Percentiles rank a stretch among this genome's conserved stretches.
phyloP scores from a whole-genome alignment of 2,888 invertebrate genomes.

The Diplolepis rosae region DNA sequence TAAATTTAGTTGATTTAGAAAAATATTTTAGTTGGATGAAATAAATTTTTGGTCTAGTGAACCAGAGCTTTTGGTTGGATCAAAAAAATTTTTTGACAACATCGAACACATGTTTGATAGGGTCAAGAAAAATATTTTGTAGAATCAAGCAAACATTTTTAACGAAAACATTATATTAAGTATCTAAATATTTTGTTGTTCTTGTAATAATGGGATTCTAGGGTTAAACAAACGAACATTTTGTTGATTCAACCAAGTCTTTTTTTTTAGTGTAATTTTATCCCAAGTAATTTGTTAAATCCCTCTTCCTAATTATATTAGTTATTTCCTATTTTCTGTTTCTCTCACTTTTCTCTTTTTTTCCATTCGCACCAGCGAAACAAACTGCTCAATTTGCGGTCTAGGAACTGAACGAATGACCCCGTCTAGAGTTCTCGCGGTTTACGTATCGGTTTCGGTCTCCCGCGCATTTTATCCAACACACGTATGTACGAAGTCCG shows the following conservation, averaged over 20 bases:
- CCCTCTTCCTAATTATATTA: neutral
- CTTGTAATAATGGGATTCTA: no score
- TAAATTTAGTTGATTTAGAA: no score
- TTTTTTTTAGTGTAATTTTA: neutral
- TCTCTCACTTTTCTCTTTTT: neutral
- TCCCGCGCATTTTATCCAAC: slow-evolving; percentile 47
- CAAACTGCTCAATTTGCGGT: slow-evolving; percentile 70
- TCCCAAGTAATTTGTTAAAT: neutral
- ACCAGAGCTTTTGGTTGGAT: no score
- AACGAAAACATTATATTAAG: neutral
- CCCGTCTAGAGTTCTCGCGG: slow-evolving; percentile 57
- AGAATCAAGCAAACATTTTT: no score
- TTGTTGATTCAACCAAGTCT: no score
- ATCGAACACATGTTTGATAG: no score
- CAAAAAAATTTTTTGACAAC: no score
- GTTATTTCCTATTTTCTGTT: neutral
- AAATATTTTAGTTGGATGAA: no score
- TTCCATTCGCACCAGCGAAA: slow-evolving; percentile 50
- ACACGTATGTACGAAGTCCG: slow-evolving; percentile 39
- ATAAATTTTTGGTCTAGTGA: no score
- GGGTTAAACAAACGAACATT: no score
- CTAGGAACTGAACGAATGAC: slow-evolving; percentile 64
- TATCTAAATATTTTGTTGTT: neutral
- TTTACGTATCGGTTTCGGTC: slow-evolving; percentile 57
- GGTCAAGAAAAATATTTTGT: no score